phyloP scores from a whole-genome alignment of 2,113 vertebrate genomes.

The Corvus hawaiiensis region DNA sequence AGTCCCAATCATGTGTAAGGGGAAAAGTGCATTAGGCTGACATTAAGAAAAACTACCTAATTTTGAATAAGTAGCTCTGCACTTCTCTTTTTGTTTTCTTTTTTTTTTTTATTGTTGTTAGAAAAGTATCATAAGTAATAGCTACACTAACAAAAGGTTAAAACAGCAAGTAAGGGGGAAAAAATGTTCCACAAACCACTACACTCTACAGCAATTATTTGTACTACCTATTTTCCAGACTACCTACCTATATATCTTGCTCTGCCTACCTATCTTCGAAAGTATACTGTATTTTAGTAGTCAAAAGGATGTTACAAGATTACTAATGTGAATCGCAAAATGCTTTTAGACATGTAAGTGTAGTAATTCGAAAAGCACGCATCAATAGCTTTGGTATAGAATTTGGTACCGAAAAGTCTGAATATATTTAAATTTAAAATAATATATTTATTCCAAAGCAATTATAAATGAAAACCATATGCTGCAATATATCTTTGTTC shows the following conservation, averaged over 20 bases:
- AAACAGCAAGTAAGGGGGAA: neutral
- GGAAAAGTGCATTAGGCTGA: conserved; percentile 63
- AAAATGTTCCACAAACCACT: conserved; percentile 58
- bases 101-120: neutral
- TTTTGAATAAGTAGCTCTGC: conserved; percentile 62
- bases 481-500: conserved; percentile 69
- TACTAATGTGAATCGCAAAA: conserved; percentile 53
- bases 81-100: conserved; percentile 1
- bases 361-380: conserved; percentile 43
- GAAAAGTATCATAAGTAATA: conserved; percentile 34
- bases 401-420: conserved; percentile 67
- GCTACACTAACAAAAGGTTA: conserved; percentile 25
- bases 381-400: conserved; percentile 53
- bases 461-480: conserved; percentile 72
- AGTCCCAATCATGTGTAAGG: conserved; percentile 33
- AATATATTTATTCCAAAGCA: conserved; percentile 85
- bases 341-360: conserved; percentile 51
- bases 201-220: conserved; percentile 48
- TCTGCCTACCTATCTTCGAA: conserved; percentile 69
- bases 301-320: conserved; percentile 33
- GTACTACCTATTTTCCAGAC: conserved; percentile 81
- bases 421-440: conserved; percentile 80
- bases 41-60: conserved; percentile 77
- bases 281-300: conserved; percentile 68
- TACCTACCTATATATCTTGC: conserved; percentile 79